phyloP scores from a whole-genome alignment of 2,797 vertebrate genomes.

The Anniella stebbinsi region DNA sequence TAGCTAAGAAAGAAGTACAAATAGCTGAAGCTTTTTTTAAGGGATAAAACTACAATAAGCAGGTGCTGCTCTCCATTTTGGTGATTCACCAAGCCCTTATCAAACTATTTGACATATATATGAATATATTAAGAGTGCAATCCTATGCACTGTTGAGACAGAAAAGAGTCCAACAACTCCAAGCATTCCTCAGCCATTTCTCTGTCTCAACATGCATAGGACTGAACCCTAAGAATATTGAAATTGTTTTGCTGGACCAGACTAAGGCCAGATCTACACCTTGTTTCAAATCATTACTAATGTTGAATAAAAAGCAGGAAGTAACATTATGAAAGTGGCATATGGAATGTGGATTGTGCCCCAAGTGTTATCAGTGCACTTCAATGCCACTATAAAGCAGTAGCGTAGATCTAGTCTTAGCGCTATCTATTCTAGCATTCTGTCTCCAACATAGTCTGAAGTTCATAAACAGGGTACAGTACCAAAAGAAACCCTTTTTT shows the following conservation, averaged over 20 bases:
- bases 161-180: too few relatives aligned
- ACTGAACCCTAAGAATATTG: background rate
- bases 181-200: too few relatives aligned
- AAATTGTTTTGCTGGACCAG: fast-evolving
- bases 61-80: background rate
- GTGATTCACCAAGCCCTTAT: slow-evolving; percentile 12
- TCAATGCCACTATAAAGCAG: too few relatives aligned
- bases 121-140: background rate
- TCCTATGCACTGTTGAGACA: too few relatives aligned
- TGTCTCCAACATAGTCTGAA: background rate
- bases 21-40: background rate
- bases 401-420: too few relatives aligned
- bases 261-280: background rate
- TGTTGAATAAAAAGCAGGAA: too few relatives aligned
- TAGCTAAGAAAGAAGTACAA: slow-evolving; percentile 11
- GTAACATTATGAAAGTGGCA: too few relatives aligned
- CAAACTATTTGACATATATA: background rate
- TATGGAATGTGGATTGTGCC: too few relatives aligned
- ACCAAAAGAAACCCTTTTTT: background rate
- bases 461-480: background rate
- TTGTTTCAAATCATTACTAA: too few relatives aligned
- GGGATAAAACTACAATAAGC: background rate
- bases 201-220: background rate
- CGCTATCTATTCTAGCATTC: background rate
- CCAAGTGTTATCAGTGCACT: too few relatives aligned